Evolutionary conservation across 2,888 invertebrate genomes (phyloP).

Genomic region (Venustoraphidia nigricollis): DNA sequence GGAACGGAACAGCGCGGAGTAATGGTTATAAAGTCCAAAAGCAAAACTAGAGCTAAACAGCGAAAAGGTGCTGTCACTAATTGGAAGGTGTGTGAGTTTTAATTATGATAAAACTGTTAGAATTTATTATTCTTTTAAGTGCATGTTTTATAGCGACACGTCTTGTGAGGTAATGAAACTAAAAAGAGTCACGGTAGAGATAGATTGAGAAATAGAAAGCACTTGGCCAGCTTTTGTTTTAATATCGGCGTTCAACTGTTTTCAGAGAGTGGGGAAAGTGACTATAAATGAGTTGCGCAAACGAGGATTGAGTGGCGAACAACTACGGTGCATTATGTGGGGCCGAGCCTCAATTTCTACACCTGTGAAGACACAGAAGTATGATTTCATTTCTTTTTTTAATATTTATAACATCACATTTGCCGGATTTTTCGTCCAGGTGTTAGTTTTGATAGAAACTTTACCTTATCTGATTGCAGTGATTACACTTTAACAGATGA

Average conservation of each 20-base stretch:
- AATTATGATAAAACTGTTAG: no score
- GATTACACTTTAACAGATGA: no score
- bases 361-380: constrained; percentile 56
- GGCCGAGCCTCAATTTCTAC: constrained; percentile 77
- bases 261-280: constrained; percentile 71
- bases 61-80: constrained; percentile 89
- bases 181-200: no score
- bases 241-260: constrained; percentile 8
- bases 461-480: no score
- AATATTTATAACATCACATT: no score
- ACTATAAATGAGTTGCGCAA: constrained; percentile 70
- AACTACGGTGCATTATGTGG: constrained; percentile 79
- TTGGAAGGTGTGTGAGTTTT: constrained; percentile 67
- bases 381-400: constrained; percentile 13
- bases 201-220: no score
- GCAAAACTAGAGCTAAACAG: constrained; percentile 90
- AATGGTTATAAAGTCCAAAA: constrained; percentile 96
- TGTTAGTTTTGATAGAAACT: no score
- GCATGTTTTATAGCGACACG: no score
- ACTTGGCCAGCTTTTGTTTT: not conserved
- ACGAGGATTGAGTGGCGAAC: constrained; percentile 73
- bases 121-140: no score
- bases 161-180: no score
- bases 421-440: no score
- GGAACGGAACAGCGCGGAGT: constrained; percentile 80